Base-by-base conservation (phyloP, 1,140 invertebrate species). In the Trissolcus basalis region DNA sequence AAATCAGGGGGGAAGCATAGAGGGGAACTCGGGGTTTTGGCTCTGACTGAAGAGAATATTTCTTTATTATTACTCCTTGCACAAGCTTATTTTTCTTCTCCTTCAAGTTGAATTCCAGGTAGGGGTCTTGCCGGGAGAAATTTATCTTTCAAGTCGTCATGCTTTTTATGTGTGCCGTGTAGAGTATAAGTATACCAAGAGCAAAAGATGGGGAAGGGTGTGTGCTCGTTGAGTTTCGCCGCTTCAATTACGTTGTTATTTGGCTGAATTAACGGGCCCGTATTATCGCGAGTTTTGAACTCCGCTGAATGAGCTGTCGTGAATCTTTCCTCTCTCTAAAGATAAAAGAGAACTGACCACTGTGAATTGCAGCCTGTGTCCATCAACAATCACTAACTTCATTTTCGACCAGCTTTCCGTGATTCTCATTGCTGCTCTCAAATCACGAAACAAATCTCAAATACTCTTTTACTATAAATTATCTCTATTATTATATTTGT, bases 51-150 rank as follows among this genome's bases (percentile, higher is more conserved):
- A 83, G 82, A 87, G 87, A 87, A 87, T 87, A 87, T 87, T 88
- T 87, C 86, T 87, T 88, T 88, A 87, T 87, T 88, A 87, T 87
- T 87, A 87, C 85, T 87, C 82, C 82, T 81, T 84, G 83, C 19
- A 6, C 83, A 81, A 85, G 86, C 86, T 88, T 87, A 87, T 88
- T 87, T 87, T 87, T 87, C 86, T 87, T 86, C 83, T 81, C 81
- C 78, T 82, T 81, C 82, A 78, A 86, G 83, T 84, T 81, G 81
- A 82, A 85, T 86, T 86, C 83, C 83, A 85, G 84, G 84, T 86
- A 84, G 84, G 81, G 82, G 76, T 79, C 80, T 83, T 79, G 67
- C 74, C 77, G 77, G 77, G 74, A 81, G 80, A 82, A 84, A 84
- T 84, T 82, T 84, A 84, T 81, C 81, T 82, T 83, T 80, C 48